A percentile compares a stretch with the other conserved stretches of the same genome.
phyloP scores from a whole-genome alignment of 2,113 vertebrate genomes.

The Scophthalmus maximus region DNA sequence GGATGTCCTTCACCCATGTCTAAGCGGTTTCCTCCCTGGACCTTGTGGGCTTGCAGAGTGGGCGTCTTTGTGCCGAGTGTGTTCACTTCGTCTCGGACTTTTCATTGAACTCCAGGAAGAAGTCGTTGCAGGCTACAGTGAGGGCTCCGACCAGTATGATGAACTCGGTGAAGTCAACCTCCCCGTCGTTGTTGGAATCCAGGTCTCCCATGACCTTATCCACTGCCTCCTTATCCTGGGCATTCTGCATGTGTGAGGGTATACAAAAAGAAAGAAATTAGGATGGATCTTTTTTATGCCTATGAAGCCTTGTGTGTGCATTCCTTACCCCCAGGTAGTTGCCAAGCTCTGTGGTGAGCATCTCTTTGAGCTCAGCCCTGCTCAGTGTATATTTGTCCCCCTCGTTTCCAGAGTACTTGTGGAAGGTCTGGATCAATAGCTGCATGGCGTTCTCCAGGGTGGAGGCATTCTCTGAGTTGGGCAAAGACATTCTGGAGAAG shows the following conservation, averaged over 20 bases:
- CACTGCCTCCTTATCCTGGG: conserved; percentile 84
- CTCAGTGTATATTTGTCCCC: conserved; percentile 89
- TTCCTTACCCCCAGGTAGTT: conserved; percentile 80
- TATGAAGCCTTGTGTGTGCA: background rate
- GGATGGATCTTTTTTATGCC: too few relatives aligned
- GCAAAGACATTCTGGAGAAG: conserved; percentile 76
- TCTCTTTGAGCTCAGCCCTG: conserved; percentile 85
- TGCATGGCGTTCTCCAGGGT: conserved; percentile 87
- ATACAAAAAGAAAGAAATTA: background rate
- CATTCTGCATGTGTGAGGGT: conserved; percentile 69
- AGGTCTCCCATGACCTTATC: conserved; percentile 87
- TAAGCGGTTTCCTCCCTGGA: conserved; percentile 52
- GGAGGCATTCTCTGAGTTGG: conserved; percentile 78
- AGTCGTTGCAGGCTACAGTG: conserved; percentile 87
- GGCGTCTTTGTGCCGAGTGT: background rate
- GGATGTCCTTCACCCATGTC: conserved; percentile 37
- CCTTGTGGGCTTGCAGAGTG: conserved; percentile 14
- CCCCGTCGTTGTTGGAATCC: conserved; percentile 85
- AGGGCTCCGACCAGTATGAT: conserved; percentile 85
- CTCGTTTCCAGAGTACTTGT: conserved; percentile 89
- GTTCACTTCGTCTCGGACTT: conserved; percentile 75
- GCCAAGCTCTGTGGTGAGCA: conserved; percentile 85
- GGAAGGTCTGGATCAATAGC: conserved; percentile 88
- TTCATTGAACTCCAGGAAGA: conserved; percentile 84
- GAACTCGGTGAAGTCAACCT: conserved; percentile 88